Evolutionary conservation across 2,888 invertebrate genomes (phyloP).

Genomic region (Drosophila leonis): DNA sequence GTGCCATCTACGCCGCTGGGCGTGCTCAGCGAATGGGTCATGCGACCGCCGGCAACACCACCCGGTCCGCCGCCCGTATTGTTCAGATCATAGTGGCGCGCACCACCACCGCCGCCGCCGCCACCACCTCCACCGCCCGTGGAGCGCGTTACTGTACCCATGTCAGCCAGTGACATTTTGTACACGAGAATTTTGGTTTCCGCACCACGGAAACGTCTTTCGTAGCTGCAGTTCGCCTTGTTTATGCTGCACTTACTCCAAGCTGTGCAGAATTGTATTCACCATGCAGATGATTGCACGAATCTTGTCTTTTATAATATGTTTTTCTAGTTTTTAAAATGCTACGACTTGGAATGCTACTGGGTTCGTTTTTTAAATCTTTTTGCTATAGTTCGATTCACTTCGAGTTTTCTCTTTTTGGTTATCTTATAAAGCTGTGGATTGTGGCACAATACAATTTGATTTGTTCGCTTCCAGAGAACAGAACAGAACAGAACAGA

Average conservation of each 20-base stretch:
- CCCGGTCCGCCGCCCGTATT: conserved; percentile 65
- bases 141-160: conserved; percentile 81
- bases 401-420: conserved; percentile 7
- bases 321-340: conserved; percentile 46
- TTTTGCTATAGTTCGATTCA: conserved; percentile 31
- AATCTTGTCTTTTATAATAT: conserved; percentile 33
- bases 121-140: conserved; percentile 60
- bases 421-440: conserved; percentile 37
- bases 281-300: conserved; percentile 47
- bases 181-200: conserved; percentile 78
- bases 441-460: conserved; percentile 47
- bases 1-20: conserved; percentile 92
- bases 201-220: conserved; percentile 25
- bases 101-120: conserved; percentile 54
- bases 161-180: conserved; percentile 85
- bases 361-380: conserved; percentile 43
- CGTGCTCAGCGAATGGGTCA: conserved; percentile 94
- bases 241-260: conserved; percentile 34
- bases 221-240: conserved; percentile 12
- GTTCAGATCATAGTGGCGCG: conserved; percentile 56
- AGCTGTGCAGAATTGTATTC: conserved; percentile 16
- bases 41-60: conserved; percentile 86
- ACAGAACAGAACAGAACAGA: conserved; percentile 30
- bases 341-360: conserved; percentile 68
- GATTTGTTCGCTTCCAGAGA: conserved; percentile 48